Base-by-base conservation (phyloP, 2,797 vertebrate species). In the Lophura swinhoii region DNA sequence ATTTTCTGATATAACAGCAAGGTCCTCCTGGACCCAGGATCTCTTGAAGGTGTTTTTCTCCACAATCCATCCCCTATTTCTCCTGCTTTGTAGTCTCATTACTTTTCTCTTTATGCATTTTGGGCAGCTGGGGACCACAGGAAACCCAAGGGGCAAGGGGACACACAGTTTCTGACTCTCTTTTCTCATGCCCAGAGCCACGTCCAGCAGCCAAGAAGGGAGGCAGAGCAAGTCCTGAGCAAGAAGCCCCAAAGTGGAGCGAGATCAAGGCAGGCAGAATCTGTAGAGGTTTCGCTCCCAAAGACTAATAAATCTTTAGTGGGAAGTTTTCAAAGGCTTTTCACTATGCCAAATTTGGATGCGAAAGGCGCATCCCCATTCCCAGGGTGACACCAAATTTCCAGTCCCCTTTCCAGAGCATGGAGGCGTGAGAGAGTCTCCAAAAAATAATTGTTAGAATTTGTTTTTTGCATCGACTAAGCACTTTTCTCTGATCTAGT, bases 401-500 rank as follows among this genome's bases (percentile, higher is more conserved):
- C 91, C 92, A 93, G 24, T 77, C n/a, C 48, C 31, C 46, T 91
- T 85, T 95, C 89, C 85, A 92, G 77, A 71, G 71, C 64, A 85
- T 83, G 88, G 76, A 91, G 67, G 81, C 8, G 1, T 84, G 56
- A 91, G 63, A 94, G 28, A 3, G 1, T 44, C 73, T 93, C 31
- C 37, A 62, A 69, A 77, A 90, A 86, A 87, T 3, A 87, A 90
- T 64, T n/a, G 51, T 91, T 86, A 74, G 56, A 87, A 79, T 84
- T 95, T 89, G 17, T 41, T 90, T 90, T 90, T 88, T 77, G n/a
- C 66, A 91, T 84, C 16, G 1, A 62, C 70, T 86, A 92, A 93
- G 91, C 89, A 90, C 80, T 95, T 94, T 93, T 88, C 92, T 93
- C 68, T 94, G 93, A 91, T 93, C 87, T 91, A 62, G 13, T 51